A percentile compares a stretch with the other conserved stretches of the same genome.
Evolutionary conservation across 2,797 vertebrate genomes (phyloP).

Genomic region (Chelmon rostratus): DNA sequence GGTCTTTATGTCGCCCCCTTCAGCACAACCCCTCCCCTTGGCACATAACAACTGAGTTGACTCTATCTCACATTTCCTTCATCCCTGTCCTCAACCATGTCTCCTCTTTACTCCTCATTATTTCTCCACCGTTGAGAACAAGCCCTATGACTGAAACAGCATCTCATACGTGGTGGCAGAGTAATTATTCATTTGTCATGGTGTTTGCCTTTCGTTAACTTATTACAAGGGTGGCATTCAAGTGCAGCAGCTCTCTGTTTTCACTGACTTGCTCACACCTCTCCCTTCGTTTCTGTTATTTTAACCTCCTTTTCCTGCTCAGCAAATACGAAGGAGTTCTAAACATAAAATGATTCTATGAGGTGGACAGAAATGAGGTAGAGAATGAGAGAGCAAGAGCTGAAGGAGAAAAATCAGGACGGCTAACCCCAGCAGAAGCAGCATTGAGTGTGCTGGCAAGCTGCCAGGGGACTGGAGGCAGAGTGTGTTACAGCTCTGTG

Average conservation of each 20-base stretch:
- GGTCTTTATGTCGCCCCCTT: constrained; percentile 38
- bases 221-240: constrained; percentile 23
- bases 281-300: constrained; percentile 5
- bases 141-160: neutral
- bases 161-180: constrained; percentile 21
- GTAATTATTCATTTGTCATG: constrained; percentile 52
- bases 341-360: constrained; percentile 24
- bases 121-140: constrained; percentile 17
- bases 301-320: neutral
- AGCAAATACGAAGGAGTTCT: neutral
- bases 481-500: constrained; percentile 71
- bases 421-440: constrained; percentile 57
- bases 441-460: constrained; percentile 61
- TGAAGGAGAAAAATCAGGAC: constrained; percentile 31
- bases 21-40: constrained; percentile 26
- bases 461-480: constrained; percentile 67
- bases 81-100: neutral
- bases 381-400: constrained; percentile 25
- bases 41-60: constrained; percentile 53
- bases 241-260: constrained; percentile 18
- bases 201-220: constrained; percentile 55
- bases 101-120: constrained; percentile 2
- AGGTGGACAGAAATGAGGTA: constrained; percentile 4
- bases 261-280: neutral
- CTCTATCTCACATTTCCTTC: constrained; percentile 40